Conservation (phyloP, 2,797 vertebrate genomes). For the Cirrhinus mrigala region DNA sequence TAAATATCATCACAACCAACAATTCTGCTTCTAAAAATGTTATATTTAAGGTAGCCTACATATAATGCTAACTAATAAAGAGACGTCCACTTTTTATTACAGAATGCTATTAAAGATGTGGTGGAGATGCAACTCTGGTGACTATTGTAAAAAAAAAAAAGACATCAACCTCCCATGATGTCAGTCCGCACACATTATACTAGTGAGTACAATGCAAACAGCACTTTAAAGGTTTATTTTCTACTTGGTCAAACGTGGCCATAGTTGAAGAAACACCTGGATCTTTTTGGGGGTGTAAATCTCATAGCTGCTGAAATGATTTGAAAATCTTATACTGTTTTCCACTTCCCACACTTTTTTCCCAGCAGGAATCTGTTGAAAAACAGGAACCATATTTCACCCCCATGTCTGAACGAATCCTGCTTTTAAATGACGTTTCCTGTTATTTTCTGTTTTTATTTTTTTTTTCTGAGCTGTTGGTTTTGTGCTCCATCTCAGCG, state of each 20-base stretch:
- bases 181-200: not conserved
- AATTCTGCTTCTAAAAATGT: too few species aligned
- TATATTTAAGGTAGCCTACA: too few species aligned
- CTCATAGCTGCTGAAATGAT: not conserved
- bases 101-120: not conserved
- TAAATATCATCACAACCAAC: too few species aligned
- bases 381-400: constrained; percentile 31
- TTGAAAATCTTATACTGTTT: constrained; percentile 7
- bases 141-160: not conserved
- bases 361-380: constrained; percentile 25
- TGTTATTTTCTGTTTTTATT: constrained; percentile 15
- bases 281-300: constrained; percentile 15
- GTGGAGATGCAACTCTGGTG: not conserved
- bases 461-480: constrained; percentile 13
- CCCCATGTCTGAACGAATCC: constrained; percentile 1
- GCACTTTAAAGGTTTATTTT: not conserved
- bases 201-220: not conserved
- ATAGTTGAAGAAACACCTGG: constrained; percentile 12
- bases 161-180: not conserved
- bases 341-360: not conserved
- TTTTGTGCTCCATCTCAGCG: constrained; percentile 23
- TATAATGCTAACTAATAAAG: not conserved
- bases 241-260: not conserved
- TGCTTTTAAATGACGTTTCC: constrained; percentile 37
- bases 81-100: not conserved